phyloP scores from a whole-genome alignment of 2,113 vertebrate species.

The Lophura nycthemera region DNA sequence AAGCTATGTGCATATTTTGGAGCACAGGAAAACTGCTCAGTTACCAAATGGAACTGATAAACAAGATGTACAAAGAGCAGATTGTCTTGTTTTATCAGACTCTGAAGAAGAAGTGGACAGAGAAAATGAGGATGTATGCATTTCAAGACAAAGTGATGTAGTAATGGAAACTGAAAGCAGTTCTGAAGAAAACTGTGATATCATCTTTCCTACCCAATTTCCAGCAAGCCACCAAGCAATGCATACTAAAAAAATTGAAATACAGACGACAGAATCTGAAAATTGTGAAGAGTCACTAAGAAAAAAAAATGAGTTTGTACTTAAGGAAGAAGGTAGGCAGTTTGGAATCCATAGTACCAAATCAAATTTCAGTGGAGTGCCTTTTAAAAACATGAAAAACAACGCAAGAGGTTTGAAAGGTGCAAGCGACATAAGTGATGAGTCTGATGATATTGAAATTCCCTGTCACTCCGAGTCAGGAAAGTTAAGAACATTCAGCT shows the following conservation, averaged over 20 bases:
- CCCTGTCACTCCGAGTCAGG: conserved; percentile 2
- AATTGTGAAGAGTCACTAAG: conserved; percentile 42
- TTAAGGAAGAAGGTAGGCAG: neutral
- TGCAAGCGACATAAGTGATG: conserved; percentile 80
- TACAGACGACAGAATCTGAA: neutral
- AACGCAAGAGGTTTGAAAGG: conserved; percentile 24
- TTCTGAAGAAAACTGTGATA: conserved; percentile 63
- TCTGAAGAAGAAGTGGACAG: conserved; percentile 60
- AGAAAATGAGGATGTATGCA: neutral
- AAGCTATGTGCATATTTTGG: neutral
- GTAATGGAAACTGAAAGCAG: conserved; percentile 63
- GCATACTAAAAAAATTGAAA: conserved; percentile 4
- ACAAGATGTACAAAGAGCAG: neutral
- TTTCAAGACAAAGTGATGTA: conserved; percentile 5
- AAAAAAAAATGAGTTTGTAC: neutral
- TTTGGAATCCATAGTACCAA: neutral
- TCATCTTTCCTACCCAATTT: conserved; percentile 66
- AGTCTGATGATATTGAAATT: conserved; percentile 88
- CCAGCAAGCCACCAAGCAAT: neutral
- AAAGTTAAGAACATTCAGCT: neutral
- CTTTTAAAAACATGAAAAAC: neutral
- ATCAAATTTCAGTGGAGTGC: conserved; percentile 6
- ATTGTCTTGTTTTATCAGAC: conserved; percentile 47
- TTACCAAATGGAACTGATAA: conserved; percentile 15
- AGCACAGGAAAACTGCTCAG: neutral